Percentiles rank a stretch among this genome's conserved stretches.
Evolutionary conservation across 2,888 invertebrate species (phyloP).

Genomic region (Mimas tiliae): DNA sequence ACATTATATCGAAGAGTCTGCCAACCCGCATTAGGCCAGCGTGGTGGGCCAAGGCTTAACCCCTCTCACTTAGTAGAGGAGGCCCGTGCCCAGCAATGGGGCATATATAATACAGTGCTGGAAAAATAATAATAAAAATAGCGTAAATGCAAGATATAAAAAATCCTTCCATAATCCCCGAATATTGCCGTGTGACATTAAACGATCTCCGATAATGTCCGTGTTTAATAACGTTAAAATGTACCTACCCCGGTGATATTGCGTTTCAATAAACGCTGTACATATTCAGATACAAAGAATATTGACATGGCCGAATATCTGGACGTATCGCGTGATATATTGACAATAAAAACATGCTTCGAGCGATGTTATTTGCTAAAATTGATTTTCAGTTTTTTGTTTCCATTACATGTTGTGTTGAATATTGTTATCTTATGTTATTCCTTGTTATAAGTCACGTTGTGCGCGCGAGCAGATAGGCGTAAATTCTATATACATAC

Average conservation of each 20-base stretch:
- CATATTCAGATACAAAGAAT: neutral
- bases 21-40: no score
- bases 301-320: neutral
- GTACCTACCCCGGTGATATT: neutral
- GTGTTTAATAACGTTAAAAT: neutral
- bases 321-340: neutral
- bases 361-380: neutral
- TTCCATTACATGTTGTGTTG: neutral
- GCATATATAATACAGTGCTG: no score
- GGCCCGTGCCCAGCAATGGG: no score
- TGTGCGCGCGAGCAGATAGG: no score
- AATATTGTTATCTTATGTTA: neutral
- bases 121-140: neutral
- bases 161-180: neutral
- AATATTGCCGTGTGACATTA: neutral
- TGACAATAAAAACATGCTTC: neutral
- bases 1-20: no score
- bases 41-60: no score
- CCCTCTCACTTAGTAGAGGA: no score
- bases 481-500: no score
- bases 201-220: neutral
- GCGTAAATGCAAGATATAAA: neutral
- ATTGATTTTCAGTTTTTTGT: neutral
- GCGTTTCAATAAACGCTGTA: slow-evolving; percentile 3
- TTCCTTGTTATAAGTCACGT: no score